These are phyloP conservation scores for Pangasius djambal DNA, from an alignment of 2,797 vertebrate species.

Conservation along the genomic window DNA sequence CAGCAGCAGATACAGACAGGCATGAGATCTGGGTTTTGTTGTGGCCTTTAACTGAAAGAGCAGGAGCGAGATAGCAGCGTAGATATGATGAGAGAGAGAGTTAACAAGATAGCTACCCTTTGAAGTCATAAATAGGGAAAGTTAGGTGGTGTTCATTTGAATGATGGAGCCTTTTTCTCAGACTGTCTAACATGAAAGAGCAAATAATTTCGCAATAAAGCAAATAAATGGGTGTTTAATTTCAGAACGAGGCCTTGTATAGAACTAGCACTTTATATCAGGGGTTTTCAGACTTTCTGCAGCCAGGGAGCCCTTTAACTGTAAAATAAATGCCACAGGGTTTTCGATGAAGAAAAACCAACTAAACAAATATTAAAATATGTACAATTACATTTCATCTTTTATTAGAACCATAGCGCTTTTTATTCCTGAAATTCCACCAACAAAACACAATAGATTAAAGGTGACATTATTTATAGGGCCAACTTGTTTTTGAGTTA, in stretches of 20 bases:
- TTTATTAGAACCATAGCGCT: background rate
- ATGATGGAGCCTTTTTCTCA: background rate
- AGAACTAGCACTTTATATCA: background rate
- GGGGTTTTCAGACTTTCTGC: background rate
- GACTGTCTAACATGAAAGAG: background rate
- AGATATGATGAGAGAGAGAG: slow-evolving; percentile 49
- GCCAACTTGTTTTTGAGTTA: background rate
- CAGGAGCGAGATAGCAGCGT: slow-evolving; percentile 44
- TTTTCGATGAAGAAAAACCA: too few species aligned
- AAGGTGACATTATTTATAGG: too few species aligned
- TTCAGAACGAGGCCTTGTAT: background rate
- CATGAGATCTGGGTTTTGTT: slow-evolving; percentile 51
- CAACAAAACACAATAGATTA: background rate
- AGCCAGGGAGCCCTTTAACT: background rate
- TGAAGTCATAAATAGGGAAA: slow-evolving; percentile 46
- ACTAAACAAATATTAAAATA: background rate
- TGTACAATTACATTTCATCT: background rate
- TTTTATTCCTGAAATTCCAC: background rate
- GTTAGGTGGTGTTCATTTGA: slow-evolving; percentile 30
- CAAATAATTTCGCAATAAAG: background rate
- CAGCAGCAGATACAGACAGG: slow-evolving; percentile 50
- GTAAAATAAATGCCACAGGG: background rate
- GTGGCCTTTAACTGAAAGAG: slow-evolving; percentile 44
- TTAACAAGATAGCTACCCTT: slow-evolving; percentile 51
- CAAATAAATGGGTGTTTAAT: background rate